Evolutionary conservation across 1,140 invertebrate species (phyloP), one percentile per base, ranked within the genome.

Genomic region (Drosophila ficusphila): DNA sequence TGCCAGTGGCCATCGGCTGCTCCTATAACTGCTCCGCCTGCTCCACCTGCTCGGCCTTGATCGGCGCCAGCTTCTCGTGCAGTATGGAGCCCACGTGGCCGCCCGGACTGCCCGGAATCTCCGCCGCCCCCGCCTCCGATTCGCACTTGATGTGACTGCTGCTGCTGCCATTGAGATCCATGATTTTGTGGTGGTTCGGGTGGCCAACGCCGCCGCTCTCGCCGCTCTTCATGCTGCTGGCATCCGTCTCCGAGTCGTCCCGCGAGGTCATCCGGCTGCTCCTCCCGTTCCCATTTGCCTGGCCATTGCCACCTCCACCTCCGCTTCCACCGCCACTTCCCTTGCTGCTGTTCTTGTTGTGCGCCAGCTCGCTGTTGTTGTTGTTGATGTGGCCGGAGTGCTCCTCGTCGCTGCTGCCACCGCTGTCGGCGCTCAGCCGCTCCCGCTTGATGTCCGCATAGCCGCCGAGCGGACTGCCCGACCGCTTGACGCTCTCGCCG

Each of bases 1-100:
- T 58, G 38, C n/a, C n/a, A n/a, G 53, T 16, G 33, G 76, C 75
- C 79, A 82, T 46, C 46, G 62, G 58, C 57, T 82, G 82, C 52
- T 81, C 71, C 89, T 90, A 90, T 90, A 90, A 90, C 51, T 89
- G 79, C 44, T 85, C 41, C 41, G 19, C 57, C 41, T 88, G 60
- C 11, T 82, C 73, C 42, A 41, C 60, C 46, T 83, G 89, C 51
- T 90, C 89, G 60, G 89, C 78, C 69, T 90, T 90, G 56, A 90
- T 90, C 71, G 90, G 89, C n/a, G 89, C 89, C 67, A 90, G 79
- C 60, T 90, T 90, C 56, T 90, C 89, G 31, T 91, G 90, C 51
- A 91, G 38, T 57, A 90, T 91, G 31, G 86, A 88, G n/a, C n/a
- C n/a, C n/a, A n/a, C n/a, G n/a, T n/a, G n/a, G n/a, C n/a, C n/a